Conservation (phyloP, 2,797 vertebrate genomes). For the Chloroceryle inda region DNA sequence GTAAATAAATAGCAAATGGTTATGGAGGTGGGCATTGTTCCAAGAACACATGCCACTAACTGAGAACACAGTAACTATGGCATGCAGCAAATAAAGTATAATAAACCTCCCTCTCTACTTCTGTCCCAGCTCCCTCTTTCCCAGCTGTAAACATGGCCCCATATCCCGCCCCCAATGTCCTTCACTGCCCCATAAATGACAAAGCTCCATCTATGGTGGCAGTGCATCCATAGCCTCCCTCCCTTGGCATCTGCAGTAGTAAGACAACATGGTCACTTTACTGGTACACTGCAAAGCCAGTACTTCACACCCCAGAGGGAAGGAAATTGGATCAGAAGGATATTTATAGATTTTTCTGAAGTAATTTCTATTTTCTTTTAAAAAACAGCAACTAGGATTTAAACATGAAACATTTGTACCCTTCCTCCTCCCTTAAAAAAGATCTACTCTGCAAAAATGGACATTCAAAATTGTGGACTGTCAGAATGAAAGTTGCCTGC, state of each 20-base stretch:
- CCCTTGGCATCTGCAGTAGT: background rate
- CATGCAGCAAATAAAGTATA: background rate
- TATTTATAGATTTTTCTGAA: constrained; percentile 41
- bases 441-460: background rate
- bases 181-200: background rate
- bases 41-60: background rate
- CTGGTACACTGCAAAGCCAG: background rate
- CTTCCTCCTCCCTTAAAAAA: background rate
- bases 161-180: background rate
- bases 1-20: background rate
- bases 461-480: background rate
- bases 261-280: background rate
- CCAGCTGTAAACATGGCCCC: background rate
- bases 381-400: background rate
- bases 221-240: background rate
- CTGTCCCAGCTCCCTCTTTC: background rate
- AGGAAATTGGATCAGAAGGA: constrained; percentile 37
- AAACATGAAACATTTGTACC: background rate
- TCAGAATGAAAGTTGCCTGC: constrained; percentile 8
- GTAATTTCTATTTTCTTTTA: constrained; percentile 4
- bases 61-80: background rate
- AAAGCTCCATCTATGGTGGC: background rate
- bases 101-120: background rate
- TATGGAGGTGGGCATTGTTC: background rate
- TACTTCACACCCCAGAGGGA: background rate